These are phyloP conservation scores for Eulimnadia texana DNA, from an alignment of 1,140 invertebrate genomes.

Conservation along the genomic window DNA sequence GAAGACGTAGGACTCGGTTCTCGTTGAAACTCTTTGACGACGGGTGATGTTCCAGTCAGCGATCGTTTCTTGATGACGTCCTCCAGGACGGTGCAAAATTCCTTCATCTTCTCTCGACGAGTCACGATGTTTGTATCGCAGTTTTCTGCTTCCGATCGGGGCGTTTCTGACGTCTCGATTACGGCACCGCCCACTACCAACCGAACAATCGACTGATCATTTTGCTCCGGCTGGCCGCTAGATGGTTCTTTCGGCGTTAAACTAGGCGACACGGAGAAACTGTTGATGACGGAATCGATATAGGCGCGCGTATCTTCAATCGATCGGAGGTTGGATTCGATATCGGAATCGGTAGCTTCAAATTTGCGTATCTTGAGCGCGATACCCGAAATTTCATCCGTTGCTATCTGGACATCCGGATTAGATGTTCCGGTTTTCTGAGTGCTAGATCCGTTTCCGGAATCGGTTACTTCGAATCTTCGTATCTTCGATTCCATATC, in stretches of 20 bases:
- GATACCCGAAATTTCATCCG: too few relatives aligned
- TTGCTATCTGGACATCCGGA: too few relatives aligned
- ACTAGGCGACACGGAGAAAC: constrained; percentile 12
- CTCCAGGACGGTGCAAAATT: constrained; percentile 11
- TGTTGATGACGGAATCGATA: constrained; percentile 17
- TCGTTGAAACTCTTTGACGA: background rate
- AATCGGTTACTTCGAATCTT: too few relatives aligned
- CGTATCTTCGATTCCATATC: too few relatives aligned
- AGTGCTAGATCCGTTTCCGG: too few relatives aligned
- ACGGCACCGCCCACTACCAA: constrained; percentile 14
- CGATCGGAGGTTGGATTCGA: constrained; percentile 18
- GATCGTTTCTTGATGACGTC: constrained; percentile 1
- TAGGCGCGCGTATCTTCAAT: constrained; percentile 19
- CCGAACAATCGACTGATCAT: constrained; percentile 3
- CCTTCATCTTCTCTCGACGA: constrained; percentile 8
- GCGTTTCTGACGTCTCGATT: background rate
- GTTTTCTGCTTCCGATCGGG: background rate
- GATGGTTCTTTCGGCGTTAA: background rate
- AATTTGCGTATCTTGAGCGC: background rate
- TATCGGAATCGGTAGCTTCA: constrained; percentile 17
- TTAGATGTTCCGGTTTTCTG: too few relatives aligned
- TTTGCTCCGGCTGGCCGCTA: background rate
- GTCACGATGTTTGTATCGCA: background rate
- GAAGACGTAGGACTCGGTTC: constrained; percentile 9
- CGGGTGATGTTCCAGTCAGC: background rate